These are phyloP conservation scores for Lumbricus terrestris DNA, from an alignment of 2,888 invertebrate genomes.

Conservation along the genomic window DNA sequence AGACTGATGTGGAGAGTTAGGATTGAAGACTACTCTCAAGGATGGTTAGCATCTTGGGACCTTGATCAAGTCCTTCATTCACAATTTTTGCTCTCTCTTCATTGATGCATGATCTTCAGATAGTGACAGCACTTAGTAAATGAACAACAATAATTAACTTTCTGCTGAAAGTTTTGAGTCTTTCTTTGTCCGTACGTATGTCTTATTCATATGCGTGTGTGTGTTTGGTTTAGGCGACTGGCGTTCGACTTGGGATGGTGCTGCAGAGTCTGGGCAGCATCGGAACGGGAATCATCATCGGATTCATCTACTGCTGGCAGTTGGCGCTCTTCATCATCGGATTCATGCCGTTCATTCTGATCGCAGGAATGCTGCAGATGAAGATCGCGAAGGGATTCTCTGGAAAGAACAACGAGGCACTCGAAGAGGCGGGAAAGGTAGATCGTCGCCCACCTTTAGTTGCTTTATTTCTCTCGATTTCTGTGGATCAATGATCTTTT, in stretches of 20 bases:
- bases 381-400: constrained; percentile 59
- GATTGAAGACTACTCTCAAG: too few species aligned
- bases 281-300: constrained; percentile 58
- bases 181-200: too few species aligned
- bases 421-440: constrained; percentile 64
- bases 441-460: not conserved
- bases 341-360: constrained; percentile 59
- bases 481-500: not conserved
- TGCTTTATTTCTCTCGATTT: not conserved
- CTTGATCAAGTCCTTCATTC: too few species aligned
- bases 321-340: constrained; percentile 59
- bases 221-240: constrained; percentile 54
- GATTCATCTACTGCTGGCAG: constrained; percentile 61
- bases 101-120: too few species aligned
- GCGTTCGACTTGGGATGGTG: constrained; percentile 57
- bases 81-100: too few species aligned
- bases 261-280: constrained; percentile 57
- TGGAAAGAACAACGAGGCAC: constrained; percentile 59
- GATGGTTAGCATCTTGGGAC: too few species aligned
- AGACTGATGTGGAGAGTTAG: too few species aligned
- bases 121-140: too few species aligned
- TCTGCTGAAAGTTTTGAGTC: not conserved
- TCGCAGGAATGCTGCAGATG: constrained; percentile 57
- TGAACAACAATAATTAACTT: not conserved
- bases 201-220: not conserved